Conservation (phyloP, 2,888 invertebrate genomes). For the Agrochola macilenta region DNA sequence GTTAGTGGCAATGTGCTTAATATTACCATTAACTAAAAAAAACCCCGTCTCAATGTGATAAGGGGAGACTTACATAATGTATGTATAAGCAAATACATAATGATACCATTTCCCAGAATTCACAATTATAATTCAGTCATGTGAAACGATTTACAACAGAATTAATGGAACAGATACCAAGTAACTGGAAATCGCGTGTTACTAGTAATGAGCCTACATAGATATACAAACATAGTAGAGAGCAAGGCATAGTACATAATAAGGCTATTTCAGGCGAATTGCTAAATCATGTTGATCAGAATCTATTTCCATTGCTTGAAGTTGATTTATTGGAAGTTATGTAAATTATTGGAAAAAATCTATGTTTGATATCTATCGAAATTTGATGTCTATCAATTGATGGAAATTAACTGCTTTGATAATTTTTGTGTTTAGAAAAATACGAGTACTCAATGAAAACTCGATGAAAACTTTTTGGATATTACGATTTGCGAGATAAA, state of each 20-base stretch:
- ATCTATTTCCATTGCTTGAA: background rate
- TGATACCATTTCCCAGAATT: conserved; percentile 18
- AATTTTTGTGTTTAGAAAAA: background rate
- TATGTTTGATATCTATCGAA: background rate
- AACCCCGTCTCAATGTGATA: background rate
- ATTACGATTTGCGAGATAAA: background rate
- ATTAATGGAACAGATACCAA: conserved; percentile 36
- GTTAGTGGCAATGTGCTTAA: too few species aligned
- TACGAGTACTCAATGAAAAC: too few species aligned
- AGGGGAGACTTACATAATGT: background rate
- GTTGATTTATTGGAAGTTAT: conserved; percentile 1
- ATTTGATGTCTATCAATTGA: background rate
- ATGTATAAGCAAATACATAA: background rate
- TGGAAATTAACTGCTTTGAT: background rate
- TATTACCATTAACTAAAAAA: background rate
- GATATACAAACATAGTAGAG: background rate
- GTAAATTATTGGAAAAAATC: background rate
- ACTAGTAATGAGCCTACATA: conserved; percentile 16
- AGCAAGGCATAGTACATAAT: background rate
- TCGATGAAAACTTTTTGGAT: background rate
- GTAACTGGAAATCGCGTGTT: conserved; percentile 51
- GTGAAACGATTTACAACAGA: conserved; percentile 35
- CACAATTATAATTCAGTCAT: conserved; percentile 21
- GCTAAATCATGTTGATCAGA: background rate
- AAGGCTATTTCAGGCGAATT: background rate